phyloP scores from a whole-genome alignment of 2,797 vertebrate genomes.

The Cercopithecus diana region DNA sequence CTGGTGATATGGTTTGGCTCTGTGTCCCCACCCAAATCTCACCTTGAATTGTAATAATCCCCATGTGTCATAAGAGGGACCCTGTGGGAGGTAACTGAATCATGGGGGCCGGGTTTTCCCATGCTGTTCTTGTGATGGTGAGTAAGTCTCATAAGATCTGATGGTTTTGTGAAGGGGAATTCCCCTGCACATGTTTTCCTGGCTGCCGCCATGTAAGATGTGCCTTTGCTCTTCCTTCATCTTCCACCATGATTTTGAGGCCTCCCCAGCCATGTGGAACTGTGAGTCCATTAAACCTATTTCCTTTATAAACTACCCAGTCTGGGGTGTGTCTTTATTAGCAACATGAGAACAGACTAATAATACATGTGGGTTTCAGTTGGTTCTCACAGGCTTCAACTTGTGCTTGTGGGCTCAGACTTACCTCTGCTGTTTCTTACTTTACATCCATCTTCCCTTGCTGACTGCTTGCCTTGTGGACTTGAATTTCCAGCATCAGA shows the following conservation, averaged over 20 bases:
- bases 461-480: neutral
- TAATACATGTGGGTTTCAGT: neutral
- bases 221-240: neutral
- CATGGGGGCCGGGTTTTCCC: neutral
- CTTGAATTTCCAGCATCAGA: constrained; percentile 7
- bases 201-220: neutral
- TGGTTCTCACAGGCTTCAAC: neutral
- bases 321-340: too few species aligned
- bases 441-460: neutral
- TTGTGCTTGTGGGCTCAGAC: neutral
- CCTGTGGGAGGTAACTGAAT: neutral
- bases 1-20: neutral
- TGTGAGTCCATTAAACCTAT: too few species aligned
- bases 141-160: neutral
- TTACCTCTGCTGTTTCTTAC: neutral
- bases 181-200: neutral
- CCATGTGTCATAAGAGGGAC: neutral
- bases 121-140: neutral
- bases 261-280: too few species aligned
- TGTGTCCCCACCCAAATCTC: neutral
- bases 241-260: neutral
- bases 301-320: too few species aligned
- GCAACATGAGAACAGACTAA: too few species aligned
- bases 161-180: neutral
- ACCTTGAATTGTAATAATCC: neutral